These are phyloP conservation scores for Poecilia wingei DNA, from an alignment of 2,797 vertebrate species.

Conservation along the genomic window DNA sequence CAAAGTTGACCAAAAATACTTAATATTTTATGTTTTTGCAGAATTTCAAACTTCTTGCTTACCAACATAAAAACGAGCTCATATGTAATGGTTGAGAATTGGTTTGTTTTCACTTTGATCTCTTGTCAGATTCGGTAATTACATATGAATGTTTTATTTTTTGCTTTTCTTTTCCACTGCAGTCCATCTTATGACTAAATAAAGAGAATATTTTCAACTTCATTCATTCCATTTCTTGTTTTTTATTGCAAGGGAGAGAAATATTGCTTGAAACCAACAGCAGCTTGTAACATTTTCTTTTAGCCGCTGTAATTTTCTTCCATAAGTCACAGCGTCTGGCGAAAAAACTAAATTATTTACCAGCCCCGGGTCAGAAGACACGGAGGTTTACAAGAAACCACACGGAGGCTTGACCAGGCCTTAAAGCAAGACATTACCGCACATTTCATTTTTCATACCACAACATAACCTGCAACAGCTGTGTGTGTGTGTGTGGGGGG, in stretches of 20 bases:
- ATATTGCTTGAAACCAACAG: neutral
- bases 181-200: neutral
- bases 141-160: neutral
- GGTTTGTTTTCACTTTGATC: neutral
- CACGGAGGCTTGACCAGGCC: neutral
- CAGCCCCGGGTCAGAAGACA: neutral
- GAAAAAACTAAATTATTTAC: neutral
- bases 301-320: neutral
- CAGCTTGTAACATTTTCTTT: neutral
- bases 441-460: slow-evolving; percentile 42
- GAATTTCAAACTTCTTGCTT: neutral
- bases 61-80: neutral
- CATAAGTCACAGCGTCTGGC: neutral
- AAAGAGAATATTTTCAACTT: neutral
- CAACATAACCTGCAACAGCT: slow-evolving; percentile 12
- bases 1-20: no score
- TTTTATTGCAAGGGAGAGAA: neutral
- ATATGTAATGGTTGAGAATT: neutral
- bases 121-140: neutral
- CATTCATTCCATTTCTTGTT: neutral
- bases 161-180: neutral
- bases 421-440: slow-evolving; percentile 11
- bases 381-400: neutral
- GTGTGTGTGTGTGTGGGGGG: neutral
- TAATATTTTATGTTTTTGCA: no score